Evolutionary conservation across 2,888 invertebrate genomes (phyloP).

Genomic region (Cerastis leucographa): DNA sequence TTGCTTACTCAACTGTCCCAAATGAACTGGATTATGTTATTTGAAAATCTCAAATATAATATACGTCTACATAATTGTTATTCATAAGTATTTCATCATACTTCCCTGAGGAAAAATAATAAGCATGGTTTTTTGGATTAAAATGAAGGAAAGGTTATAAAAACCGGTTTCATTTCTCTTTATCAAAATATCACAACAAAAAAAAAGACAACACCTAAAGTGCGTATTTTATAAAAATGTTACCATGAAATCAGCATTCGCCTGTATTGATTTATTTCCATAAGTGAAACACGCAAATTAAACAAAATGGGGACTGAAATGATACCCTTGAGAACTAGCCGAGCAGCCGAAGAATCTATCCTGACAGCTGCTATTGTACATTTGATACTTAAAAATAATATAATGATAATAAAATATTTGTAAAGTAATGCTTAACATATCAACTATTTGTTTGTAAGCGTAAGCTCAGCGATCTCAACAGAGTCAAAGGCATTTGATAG

Average conservation of each 20-base stretch:
- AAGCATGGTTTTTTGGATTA: too few species aligned
- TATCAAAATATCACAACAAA: neutral
- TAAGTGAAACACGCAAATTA: neutral
- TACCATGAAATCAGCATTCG: neutral
- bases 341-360: neutral
- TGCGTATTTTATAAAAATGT: too few species aligned
- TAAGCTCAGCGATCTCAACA: neutral
- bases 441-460: neutral
- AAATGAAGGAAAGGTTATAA: neutral
- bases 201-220: neutral
- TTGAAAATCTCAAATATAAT: neutral
- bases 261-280: neutral
- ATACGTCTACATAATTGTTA: neutral
- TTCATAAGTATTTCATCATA: neutral
- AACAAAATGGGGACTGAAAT: neutral
- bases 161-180: neutral
- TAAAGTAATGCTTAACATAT: neutral
- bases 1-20: constrained; percentile 5
- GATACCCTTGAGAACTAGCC: neutral
- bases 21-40: constrained; percentile 9
- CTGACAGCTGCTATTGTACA: neutral
- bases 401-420: neutral
- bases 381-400: neutral
- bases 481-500: neutral
- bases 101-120: neutral